These are phyloP conservation scores for Rhagologus leucostigma DNA, from an alignment of 2,113 vertebrate genomes.

Conservation along the genomic window DNA sequence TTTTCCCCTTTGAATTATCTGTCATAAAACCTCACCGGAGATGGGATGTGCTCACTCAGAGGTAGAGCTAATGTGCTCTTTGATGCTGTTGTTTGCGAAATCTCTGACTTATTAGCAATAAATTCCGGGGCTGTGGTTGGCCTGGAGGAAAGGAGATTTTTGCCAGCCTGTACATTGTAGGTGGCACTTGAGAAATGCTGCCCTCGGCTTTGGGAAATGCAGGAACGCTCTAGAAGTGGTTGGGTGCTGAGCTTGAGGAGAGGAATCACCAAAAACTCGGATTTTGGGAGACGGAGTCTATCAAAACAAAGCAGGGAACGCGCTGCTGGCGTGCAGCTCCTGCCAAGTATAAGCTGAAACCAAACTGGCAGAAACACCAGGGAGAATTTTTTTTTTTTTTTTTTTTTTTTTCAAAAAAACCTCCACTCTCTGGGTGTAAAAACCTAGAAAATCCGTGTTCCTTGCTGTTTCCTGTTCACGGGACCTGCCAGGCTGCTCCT, in stretches of 20 bases:
- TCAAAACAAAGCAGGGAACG: not conserved
- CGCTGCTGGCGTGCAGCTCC: not conserved
- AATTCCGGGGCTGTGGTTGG: not conserved
- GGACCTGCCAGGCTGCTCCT: not conserved
- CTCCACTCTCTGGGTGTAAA: not conserved
- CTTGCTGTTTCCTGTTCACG: not conserved
- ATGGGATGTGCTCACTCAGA: not conserved
- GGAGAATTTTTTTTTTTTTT: not conserved
- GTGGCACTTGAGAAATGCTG: not conserved
- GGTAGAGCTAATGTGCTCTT: not conserved
- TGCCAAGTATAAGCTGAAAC: not conserved
- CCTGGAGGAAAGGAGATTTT: not conserved
- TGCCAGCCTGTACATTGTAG: not conserved
- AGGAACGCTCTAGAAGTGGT: accelerated
- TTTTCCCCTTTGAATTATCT: not conserved
- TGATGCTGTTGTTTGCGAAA: not conserved
- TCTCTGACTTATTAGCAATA: not conserved
- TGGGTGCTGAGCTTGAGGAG: not conserved
- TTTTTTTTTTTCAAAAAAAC: not conserved
- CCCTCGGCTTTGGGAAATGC: not conserved
- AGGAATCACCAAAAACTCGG: not conserved
- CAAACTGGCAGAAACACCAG: not conserved
- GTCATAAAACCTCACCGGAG: not conserved
- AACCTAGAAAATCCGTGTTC: not conserved
- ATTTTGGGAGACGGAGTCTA: not conserved